phyloP scores from a whole-genome alignment of 2,113 vertebrate species.

The Anseranas semipalmata region DNA sequence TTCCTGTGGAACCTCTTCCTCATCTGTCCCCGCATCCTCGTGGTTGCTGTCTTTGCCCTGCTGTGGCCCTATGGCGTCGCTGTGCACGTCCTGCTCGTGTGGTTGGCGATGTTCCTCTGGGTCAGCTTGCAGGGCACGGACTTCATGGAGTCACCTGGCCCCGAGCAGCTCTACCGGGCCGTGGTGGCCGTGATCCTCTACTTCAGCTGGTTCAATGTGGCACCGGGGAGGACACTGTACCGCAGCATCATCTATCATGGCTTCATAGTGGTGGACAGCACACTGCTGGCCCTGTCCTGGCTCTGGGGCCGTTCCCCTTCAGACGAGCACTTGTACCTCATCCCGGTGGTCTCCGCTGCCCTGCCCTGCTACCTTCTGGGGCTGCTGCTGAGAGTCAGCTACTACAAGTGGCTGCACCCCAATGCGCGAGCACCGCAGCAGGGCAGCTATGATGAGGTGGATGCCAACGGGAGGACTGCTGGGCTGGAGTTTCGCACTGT shows the following conservation, averaged over 20 bases:
- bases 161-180: constrained; percentile 89
- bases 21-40: constrained; percentile 84
- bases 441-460: not conserved
- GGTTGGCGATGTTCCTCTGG: constrained; percentile 86
- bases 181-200: constrained; percentile 89
- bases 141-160: constrained; percentile 83
- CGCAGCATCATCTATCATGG: constrained; percentile 85
- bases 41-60: constrained; percentile 84
- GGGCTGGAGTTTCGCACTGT: fast-evolving
- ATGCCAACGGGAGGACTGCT: fast-evolving
- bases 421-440: not conserved
- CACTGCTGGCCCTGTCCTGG: constrained; percentile 81
- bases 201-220: constrained; percentile 96
- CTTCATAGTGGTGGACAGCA: constrained; percentile 83
- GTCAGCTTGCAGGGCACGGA: constrained; percentile 83
- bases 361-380: constrained; percentile 80
- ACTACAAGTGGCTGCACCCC: constrained; percentile 90
- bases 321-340: constrained; percentile 21
- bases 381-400: constrained; percentile 79
- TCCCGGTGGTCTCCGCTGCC: constrained; percentile 15
- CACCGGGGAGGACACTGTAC: constrained; percentile 78
- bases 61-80: constrained; percentile 76
- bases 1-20: constrained; percentile 95
- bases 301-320: constrained; percentile 59
- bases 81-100: constrained; percentile 82